A percentile compares a stretch with the other conserved stretches of the same genome.
Evolutionary conservation across 2,113 vertebrate species (phyloP).

Genomic region (Protobothrops flavoviridis): DNA sequence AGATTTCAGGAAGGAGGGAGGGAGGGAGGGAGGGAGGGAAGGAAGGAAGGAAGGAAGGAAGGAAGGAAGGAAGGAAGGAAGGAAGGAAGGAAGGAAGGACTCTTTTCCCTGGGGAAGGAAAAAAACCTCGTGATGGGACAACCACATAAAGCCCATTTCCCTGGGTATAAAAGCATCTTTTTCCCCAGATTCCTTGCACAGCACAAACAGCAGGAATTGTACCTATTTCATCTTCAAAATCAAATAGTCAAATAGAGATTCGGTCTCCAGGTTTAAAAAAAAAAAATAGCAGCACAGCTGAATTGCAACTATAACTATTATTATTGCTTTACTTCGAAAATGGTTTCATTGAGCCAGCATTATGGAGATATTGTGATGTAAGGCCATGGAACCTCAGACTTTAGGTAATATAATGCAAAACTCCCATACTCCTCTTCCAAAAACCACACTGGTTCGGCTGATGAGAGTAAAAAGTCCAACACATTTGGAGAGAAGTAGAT

Average conservation of each 20-base stretch:
- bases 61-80: no score
- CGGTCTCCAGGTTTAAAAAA: background rate
- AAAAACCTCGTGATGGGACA: background rate
- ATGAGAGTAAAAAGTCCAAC: background rate
- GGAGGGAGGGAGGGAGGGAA: no score
- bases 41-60: no score
- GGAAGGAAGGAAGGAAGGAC: no score
- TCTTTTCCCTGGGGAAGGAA: no score
- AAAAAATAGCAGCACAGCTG: background rate
- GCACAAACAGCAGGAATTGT: background rate
- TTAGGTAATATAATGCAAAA: background rate
- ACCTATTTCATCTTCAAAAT: background rate
- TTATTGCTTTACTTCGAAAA: background rate
- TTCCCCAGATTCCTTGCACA: background rate
- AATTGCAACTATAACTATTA: background rate
- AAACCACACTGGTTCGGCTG: background rate
- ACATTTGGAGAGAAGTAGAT: background rate
- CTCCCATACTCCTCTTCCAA: background rate
- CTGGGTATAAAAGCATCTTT: background rate
- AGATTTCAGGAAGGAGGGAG: no score
- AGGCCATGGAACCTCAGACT: background rate
- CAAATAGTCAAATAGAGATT: background rate
- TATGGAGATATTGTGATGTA: background rate
- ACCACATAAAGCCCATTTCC: background rate
- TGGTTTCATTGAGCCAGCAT: background rate